Conservation (phyloP, 2,113 vertebrate genomes). For the Gobio gobio region DNA sequence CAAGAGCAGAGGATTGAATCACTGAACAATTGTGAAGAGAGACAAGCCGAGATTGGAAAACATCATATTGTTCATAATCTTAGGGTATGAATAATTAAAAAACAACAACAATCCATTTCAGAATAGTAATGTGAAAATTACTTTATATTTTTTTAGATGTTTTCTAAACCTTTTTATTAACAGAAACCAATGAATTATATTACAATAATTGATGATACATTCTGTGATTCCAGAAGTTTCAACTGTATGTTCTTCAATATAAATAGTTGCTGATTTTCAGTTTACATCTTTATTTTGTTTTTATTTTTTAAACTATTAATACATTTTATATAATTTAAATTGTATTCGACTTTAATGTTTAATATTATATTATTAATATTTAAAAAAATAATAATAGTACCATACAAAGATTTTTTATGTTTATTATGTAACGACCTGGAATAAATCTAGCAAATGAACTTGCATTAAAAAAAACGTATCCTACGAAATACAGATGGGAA, state of each 20-base stretch:
- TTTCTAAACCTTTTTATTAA: not conserved
- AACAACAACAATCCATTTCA: not conserved
- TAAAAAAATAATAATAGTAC: not conserved
- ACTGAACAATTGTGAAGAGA: not conserved
- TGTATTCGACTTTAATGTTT: not conserved
- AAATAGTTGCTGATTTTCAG: too few species aligned
- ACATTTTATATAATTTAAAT: too few species aligned
- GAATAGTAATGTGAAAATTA: not conserved
- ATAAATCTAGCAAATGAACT: not conserved
- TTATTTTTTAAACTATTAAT: too few species aligned
- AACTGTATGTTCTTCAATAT: too few species aligned
- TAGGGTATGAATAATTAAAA: not conserved
- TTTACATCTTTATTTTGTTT: too few species aligned
- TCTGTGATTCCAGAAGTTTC: too few species aligned
- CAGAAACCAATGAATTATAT: too few species aligned
- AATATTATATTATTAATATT: not conserved
- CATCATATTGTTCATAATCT: not conserved
- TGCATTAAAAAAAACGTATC: not conserved
- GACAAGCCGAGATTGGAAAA: not conserved
- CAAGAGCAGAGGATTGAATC: not conserved
- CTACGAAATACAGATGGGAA: too few species aligned
- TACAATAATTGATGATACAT: too few species aligned
- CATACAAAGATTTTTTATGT: not conserved
- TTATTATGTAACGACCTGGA: not conserved
- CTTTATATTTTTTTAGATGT: not conserved